phyloP scores from a whole-genome alignment of 2,888 invertebrate genomes.

The Invenusta paracnida region DNA sequence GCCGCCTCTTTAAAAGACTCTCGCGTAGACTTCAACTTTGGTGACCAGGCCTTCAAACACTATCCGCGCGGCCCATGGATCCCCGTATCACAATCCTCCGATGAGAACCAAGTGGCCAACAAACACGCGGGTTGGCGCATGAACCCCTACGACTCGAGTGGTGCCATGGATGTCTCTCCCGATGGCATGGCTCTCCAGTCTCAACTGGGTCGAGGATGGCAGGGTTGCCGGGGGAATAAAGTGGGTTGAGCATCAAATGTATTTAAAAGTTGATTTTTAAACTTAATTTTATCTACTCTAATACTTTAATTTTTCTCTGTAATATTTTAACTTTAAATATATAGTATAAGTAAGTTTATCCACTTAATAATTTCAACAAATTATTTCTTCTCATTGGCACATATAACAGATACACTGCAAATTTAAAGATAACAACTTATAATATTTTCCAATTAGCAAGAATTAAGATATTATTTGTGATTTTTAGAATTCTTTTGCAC shows the following conservation, averaged over 20 bases:
- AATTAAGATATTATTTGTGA: no score
- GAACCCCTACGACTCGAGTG: slow-evolving; percentile 41
- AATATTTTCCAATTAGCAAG: no score
- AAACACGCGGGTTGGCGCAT: slow-evolving; percentile 40
- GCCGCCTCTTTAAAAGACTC: slow-evolving; percentile 33
- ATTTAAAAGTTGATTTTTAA: neutral
- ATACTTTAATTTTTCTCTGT: no score
- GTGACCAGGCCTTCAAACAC: slow-evolving; percentile 38
- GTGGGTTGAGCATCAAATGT: slow-evolving; percentile 19
- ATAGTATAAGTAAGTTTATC: no score
- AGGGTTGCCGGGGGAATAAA: slow-evolving; percentile 41
- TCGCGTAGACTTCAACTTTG: slow-evolving; percentile 42
- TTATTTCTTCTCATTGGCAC: no score
- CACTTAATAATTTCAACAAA: no score
- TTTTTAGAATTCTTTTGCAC: no score
- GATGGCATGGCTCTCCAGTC: slow-evolving; percentile 37
- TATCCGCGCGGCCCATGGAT: slow-evolving; percentile 37
- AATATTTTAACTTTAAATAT: no score
- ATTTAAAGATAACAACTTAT: no score
- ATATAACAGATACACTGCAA: no score
- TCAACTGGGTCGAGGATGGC: slow-evolving; percentile 40
- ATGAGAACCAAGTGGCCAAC: slow-evolving; percentile 36
- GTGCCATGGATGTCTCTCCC: slow-evolving; percentile 35
- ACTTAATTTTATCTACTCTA: neutral
- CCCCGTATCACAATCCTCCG: slow-evolving; percentile 36